Conservation (phyloP, 2,113 vertebrate genomes). For the Chinchilla lanigera region DNA sequence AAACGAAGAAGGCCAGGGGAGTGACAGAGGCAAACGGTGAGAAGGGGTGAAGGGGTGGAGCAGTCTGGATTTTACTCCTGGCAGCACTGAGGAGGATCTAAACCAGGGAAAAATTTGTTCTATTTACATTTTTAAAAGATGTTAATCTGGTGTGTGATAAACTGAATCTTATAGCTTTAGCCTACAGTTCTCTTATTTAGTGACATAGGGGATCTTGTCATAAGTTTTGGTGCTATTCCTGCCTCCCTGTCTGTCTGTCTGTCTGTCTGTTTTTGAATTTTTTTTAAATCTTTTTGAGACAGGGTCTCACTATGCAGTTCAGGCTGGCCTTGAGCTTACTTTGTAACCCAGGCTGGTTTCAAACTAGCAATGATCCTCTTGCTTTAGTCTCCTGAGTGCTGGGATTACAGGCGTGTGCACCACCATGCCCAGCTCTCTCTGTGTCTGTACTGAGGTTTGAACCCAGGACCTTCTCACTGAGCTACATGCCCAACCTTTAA, state of each 20-base stretch:
- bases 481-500: no score
- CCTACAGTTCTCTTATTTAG: background rate
- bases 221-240: background rate
- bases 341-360: no score
- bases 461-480: background rate
- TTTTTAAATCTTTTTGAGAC: no score
- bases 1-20: background rate
- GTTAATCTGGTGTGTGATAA: background rate
- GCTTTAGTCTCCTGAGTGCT: no score
- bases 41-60: background rate
- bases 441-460: no score
- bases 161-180: background rate
- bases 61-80: background rate
- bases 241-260: background rate
- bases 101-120: background rate
- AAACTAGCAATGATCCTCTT: no score
- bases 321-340: no score
- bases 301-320: no score
- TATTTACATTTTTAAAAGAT: constrained; percentile 23
- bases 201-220: background rate
- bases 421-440: no score
- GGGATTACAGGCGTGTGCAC: no score
- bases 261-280: background rate
- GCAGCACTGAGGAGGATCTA: background rate
- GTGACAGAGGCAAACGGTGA: background rate